Base-by-base conservation (phyloP, 2,888 invertebrate genomes). In the Synergus itoensis region DNA sequence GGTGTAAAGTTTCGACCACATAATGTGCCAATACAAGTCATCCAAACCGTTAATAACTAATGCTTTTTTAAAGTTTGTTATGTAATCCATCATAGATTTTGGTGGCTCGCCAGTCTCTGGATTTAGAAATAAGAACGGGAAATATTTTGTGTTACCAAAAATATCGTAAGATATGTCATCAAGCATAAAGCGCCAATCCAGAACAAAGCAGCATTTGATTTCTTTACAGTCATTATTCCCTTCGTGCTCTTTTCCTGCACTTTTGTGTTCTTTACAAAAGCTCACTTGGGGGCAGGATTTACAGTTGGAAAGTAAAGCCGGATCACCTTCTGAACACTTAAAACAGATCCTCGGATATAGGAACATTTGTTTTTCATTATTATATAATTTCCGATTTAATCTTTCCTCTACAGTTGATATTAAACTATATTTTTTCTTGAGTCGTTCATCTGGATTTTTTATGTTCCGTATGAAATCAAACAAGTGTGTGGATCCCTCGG, bases 321-420 rank as follows among this genome's bases (percentile, higher is more conserved):
- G 28, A 67, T 88, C 80, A 5, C 78, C 84, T 48, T 89, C 84
- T 40, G 87, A 85, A 62, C 91, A 91, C 12, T 88, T 77, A 4
- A 73, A 43, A 63, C 91, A 91, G 14, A 86, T 86, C 79, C 86
- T 87, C 1, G 89, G 89, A 82, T 91, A 91, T 81, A 87, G 86
- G 65, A 91, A 88, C 85, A 91, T 89, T 60, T 89, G 82, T 63
- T 84, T 82, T 77, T 90, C 90, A 48, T 86, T 87, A 14, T 81
- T 77, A 14, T 84, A 28, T 4, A 90, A 76, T 64, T 80, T 83
- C 43, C 88, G 84, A 5, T 77, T 48, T 16, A 88, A 48, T 77
- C 86, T 86, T 4, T 86, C 43, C 73, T 82, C 81, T 12, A 84
- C 83, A 1, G 87, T 4, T 28, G 87, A 79, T 85, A 89, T 87